Evolutionary conservation across 2,797 vertebrate species (phyloP).

Genomic region (Anomalospiza imberbis): DNA sequence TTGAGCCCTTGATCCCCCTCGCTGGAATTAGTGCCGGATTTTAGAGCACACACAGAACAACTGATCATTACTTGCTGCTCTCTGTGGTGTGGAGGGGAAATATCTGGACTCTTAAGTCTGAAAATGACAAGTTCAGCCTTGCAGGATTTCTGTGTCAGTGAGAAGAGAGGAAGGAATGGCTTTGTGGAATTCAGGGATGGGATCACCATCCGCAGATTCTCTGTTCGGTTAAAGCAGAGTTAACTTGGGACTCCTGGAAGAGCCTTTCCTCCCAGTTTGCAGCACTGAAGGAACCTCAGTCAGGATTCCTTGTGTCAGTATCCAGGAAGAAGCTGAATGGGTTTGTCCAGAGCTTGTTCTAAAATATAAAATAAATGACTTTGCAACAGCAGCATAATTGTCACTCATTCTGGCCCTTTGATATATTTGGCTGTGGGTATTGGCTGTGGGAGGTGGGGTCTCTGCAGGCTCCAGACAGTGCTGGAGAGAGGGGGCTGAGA

Average conservation of each 20-base stretch:
- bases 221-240: accelerated
- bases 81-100: neutral
- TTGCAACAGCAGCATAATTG: neutral
- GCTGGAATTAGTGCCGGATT: neutral
- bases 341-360: neutral
- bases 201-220: neutral
- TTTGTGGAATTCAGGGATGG: neutral
- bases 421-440: neutral
- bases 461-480: neutral
- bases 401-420: accelerated
- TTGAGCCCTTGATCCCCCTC: neutral
- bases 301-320: neutral
- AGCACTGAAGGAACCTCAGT: neutral
- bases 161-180: neutral
- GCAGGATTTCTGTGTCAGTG: neutral
- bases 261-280: neutral
- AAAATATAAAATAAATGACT: neutral
- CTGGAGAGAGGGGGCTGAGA: neutral
- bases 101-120: accelerated
- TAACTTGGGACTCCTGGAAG: neutral
- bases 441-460: neutral
- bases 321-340: neutral
- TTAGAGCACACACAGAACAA: neutral
- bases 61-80: neutral
- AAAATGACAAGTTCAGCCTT: neutral